A percentile compares a stretch with the other conserved stretches of the same genome.
Conservation (phyloP, 2,113 vertebrate genomes). For the Pelecanoides urinatrix region DNA sequence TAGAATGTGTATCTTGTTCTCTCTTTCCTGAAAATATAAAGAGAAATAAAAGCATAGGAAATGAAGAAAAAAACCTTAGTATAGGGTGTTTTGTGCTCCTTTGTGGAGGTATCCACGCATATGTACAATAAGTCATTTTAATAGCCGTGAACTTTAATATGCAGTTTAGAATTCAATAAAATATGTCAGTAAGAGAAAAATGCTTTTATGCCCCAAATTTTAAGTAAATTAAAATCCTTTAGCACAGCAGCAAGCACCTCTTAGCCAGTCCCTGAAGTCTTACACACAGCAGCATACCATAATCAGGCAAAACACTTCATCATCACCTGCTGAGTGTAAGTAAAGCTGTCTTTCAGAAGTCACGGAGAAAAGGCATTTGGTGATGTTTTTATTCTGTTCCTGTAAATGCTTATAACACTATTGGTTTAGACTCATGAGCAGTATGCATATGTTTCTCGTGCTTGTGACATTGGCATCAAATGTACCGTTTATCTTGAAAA, state of each 20-base stretch:
- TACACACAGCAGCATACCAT: background rate
- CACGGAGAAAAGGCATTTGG: background rate
- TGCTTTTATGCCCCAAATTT: constrained; percentile 41
- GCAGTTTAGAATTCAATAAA: constrained; percentile 24
- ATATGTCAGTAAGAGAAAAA: constrained; percentile 33
- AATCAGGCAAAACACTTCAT: constrained; percentile 22
- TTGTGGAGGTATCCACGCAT: constrained; percentile 14
- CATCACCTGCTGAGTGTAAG: constrained; percentile 33
- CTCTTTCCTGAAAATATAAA: background rate
- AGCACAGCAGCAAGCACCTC: constrained; percentile 5
- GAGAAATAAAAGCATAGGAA: background rate
- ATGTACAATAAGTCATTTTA: constrained; percentile 30
- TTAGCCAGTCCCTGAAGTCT: constrained; percentile 27
- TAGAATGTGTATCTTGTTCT: background rate
- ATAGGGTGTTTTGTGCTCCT: background rate
- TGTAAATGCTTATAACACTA: background rate
- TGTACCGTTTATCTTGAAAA: background rate
- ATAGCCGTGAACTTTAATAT: constrained; percentile 38
- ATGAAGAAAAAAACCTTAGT: background rate
- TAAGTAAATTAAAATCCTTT: constrained; percentile 28
- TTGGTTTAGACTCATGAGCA: background rate
- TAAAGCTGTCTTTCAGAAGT: constrained; percentile 34
- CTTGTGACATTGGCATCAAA: background rate
- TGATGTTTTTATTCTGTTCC: background rate
- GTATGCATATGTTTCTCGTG: background rate